phyloP scores from a whole-genome alignment of 2,888 invertebrate genomes.

The Archips crataeganus region DNA sequence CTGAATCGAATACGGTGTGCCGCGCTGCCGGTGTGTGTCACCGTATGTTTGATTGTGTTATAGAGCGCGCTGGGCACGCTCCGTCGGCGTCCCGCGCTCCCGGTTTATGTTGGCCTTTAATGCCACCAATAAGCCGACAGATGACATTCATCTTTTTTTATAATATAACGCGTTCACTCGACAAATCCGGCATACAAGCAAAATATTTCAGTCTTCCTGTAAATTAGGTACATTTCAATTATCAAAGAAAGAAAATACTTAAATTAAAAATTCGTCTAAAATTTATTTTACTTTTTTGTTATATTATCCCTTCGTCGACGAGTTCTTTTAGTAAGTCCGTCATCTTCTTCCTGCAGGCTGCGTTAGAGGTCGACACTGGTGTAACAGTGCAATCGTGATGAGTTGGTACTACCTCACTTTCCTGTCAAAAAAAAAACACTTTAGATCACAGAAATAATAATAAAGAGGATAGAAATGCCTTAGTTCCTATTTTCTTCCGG shows the following conservation, averaged over 20 bases:
- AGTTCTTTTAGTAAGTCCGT: slow-evolving; percentile 89
- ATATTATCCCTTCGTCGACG: slow-evolving; percentile 87
- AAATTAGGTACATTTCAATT: not conserved
- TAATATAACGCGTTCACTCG: no score
- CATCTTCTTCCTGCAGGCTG: slow-evolving; percentile 88
- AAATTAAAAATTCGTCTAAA: slow-evolving; percentile 14
- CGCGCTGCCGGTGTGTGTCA: no score
- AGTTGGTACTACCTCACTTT: slow-evolving; percentile 55
- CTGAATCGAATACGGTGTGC: no score
- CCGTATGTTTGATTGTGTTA: no score
- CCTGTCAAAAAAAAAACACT: slow-evolving; percentile 56
- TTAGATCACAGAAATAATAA: no score
- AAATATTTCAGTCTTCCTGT: not conserved
- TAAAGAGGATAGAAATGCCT: no score
- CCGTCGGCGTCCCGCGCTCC: no score
- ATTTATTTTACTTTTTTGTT: slow-evolving; percentile 32
- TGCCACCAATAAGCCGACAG: no score
- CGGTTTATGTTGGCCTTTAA: no score
- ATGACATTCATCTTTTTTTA: no score
- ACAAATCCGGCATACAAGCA: not conserved
- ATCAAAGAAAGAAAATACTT: not conserved
- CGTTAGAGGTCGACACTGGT: slow-evolving; percentile 82
- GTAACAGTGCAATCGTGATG: slow-evolving; percentile 56
- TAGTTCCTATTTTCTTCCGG: no score
- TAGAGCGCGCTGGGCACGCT: no score